Percentiles rank a stretch among this genome's conserved stretches.
phyloP scores from a whole-genome alignment of 2,888 invertebrate species.

The Leistus spinibarbis region DNA sequence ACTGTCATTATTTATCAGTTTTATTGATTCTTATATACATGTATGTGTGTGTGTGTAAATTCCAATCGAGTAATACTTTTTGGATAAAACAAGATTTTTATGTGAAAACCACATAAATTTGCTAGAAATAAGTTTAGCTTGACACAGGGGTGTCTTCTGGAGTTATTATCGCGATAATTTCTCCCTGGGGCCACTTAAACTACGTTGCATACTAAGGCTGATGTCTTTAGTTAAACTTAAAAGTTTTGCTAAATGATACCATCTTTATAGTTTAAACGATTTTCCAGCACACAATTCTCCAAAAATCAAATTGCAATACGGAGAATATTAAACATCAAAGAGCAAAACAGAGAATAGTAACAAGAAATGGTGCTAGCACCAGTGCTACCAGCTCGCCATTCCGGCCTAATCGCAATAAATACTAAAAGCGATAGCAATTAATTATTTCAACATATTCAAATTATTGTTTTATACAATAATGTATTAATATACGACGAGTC shows the following conservation, averaged over 20 bases:
- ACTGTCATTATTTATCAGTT: background rate
- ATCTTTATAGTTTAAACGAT: background rate
- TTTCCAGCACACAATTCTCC: too few relatives aligned
- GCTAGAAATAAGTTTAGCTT: conserved; percentile 11
- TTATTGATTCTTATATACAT: conserved; percentile 1
- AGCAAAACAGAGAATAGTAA: too few relatives aligned
- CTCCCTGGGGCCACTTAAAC: conserved; percentile 23
- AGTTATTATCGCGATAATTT: conserved; percentile 39
- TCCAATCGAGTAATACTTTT: background rate
- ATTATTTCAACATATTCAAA: too few relatives aligned
- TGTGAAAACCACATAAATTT: conserved; percentile 32
- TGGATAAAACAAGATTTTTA: background rate
- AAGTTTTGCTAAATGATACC: background rate
- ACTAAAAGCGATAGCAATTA: too few relatives aligned
- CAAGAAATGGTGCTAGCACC: too few relatives aligned
- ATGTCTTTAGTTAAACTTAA: too few relatives aligned
- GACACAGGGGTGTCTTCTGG: conserved; percentile 37
- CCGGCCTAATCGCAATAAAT: too few relatives aligned
- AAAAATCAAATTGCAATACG: too few relatives aligned
- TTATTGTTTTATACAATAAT: too few relatives aligned
- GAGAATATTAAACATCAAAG: too few relatives aligned
- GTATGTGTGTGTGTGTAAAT: background rate
- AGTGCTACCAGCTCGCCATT: too few relatives aligned
- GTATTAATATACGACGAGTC: too few relatives aligned
- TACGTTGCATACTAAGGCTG: conserved; percentile 18